phyloP scores from a whole-genome alignment of 1,140 invertebrate genomes.

The Bombus confusus region DNA sequence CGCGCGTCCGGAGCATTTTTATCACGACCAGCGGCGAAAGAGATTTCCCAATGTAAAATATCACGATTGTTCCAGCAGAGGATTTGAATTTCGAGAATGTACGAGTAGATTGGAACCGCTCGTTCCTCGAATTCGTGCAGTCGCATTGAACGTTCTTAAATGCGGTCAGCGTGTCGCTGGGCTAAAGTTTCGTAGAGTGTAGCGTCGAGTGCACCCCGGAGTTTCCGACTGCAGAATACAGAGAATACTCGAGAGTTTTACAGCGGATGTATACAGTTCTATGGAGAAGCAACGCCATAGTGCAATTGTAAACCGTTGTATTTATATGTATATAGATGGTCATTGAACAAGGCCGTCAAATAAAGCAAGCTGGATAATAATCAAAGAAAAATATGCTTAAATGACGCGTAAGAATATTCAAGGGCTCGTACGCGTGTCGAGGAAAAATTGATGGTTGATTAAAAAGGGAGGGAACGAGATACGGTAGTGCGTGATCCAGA shows the following conservation, averaged over 20 bases:
- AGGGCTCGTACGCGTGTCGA: not conserved
- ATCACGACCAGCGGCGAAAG: not conserved
- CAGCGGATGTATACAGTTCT: not conserved
- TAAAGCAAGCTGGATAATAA: not conserved
- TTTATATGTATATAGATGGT: not conserved
- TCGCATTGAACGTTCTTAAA: not conserved
- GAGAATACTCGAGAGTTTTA: conserved; percentile 21
- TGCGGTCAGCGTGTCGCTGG: not conserved
- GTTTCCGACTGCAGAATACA: not conserved
- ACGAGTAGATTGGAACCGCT: not conserved
- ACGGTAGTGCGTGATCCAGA: too few relatives aligned
- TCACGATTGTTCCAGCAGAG: not conserved
- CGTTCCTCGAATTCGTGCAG: not conserved
- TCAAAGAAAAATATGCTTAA: too few relatives aligned
- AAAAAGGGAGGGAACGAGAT: not conserved
- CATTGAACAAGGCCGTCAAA: not conserved
- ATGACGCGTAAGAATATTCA: not conserved
- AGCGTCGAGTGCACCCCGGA: not conserved
- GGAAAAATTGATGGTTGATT: not conserved
- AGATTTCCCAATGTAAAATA: not conserved
- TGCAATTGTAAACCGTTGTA: not conserved
- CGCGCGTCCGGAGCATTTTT: not conserved
- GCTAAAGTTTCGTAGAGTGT: not conserved
- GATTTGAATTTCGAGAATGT: not conserved
- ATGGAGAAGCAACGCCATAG: not conserved